These are phyloP conservation scores for Paracanthobrama guichenoti DNA, from an alignment of 2,113 vertebrate genomes.

Conservation along the genomic window DNA sequence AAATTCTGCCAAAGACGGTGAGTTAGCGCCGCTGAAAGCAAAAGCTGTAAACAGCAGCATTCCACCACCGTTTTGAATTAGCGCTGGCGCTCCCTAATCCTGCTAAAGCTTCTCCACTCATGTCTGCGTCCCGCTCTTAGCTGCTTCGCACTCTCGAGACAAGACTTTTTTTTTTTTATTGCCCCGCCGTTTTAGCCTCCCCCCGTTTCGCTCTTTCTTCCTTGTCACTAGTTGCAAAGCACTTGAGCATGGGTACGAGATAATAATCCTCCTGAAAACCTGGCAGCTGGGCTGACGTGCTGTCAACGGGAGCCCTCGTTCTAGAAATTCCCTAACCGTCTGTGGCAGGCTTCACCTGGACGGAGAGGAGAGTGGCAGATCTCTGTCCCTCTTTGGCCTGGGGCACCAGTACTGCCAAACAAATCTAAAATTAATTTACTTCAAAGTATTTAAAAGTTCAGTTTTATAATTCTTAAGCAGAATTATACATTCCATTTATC, in stretches of 20 bases:
- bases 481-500: conserved; percentile 42
- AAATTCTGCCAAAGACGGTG: conserved; percentile 43
- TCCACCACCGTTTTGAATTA: conserved; percentile 51
- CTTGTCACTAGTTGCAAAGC: conserved; percentile 62
- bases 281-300: conserved; percentile 77
- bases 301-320: conserved; percentile 65
- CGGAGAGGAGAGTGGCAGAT: not conserved
- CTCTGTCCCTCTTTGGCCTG: conserved; percentile 33
- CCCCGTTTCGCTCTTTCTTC: conserved; percentile 33
- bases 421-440: conserved; percentile 52
- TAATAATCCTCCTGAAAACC: conserved; percentile 78
- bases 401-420: conserved; percentile 23
- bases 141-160: conserved; percentile 12
- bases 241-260: conserved; percentile 66
- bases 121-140: conserved; percentile 34
- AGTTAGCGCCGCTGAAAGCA: conserved; percentile 18
- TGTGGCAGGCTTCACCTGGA: conserved; percentile 46
- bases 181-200: conserved; percentile 13
- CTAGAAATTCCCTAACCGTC: conserved; percentile 63
- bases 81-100: conserved; percentile 49
- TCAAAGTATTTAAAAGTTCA: conserved; percentile 56
- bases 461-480: conserved; percentile 13
- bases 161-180: conserved; percentile 28
- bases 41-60: conserved; percentile 49
- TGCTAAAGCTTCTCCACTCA: conserved; percentile 44